Evolutionary conservation across 2,888 invertebrate species (phyloP), one percentile per base, ranked within the genome.

Genomic region (Dryobota labecula): DNA sequence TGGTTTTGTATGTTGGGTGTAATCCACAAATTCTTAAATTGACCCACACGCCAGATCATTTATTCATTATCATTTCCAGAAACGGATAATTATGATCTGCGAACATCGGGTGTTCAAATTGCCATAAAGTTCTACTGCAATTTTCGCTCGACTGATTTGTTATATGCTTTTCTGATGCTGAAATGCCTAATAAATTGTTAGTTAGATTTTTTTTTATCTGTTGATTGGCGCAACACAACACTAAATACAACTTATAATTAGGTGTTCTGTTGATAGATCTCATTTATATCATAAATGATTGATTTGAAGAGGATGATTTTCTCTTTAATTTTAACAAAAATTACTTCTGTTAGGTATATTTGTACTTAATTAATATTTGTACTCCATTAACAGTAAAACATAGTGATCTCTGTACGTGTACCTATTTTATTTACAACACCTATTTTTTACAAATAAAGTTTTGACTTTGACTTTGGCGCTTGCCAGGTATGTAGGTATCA

Each of bases 201-300:
- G n/a, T 49, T 36, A 36, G n/a, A 15, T 38, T 41, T 43, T 63
- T 49, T 58, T 57, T 54, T 54, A 4, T 49, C n/a, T n/a, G n/a
- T n/a, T n/a, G n/a, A n/a, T n/a, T n/a, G n/a, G 36, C 47, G 47
- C 49, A 49, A 51, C 8, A 27, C 27, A 18, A 51, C 4, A 15
- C 18, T 27, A 27, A 27, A 18, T 18, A 51, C 18, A 18, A 24
- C 8, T 15, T 24, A 27, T 27, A 27, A 27, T 27, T 53, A 9
- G 18, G 27, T 18, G 27, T 53, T 27, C 18, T 18, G 27, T 53
- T 27, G 2, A 27, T 18, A 18, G 27, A 53, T 49, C 24, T 7
- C 7, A 24, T 15, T 51, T 18, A 27, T n/a, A n/a, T n/a, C n/a
- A n/a, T n/a, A n/a, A n/a, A n/a, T n/a, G n/a, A n/a, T n/a, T n/a